These are phyloP conservation scores for Agrypnia vestita DNA, from an alignment of 1,140 invertebrate species.

Conservation along the genomic window DNA sequence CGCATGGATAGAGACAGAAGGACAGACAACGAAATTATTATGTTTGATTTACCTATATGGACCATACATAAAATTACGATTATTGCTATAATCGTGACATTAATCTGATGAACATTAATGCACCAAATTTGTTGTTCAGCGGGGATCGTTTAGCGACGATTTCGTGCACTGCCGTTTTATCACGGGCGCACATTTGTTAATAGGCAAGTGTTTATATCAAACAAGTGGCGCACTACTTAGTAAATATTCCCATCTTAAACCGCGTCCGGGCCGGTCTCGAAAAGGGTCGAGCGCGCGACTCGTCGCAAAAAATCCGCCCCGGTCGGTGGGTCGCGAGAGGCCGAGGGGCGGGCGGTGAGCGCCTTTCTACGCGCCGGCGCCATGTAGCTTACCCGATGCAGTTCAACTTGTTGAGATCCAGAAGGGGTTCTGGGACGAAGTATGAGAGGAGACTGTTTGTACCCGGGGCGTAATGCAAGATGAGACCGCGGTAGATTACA, in stretches of 20 bases:
- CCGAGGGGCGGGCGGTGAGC: no score
- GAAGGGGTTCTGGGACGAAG: conserved; percentile 23
- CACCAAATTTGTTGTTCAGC: conserved; percentile 15
- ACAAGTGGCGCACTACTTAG: conserved; percentile 50
- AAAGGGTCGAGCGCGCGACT: neutral
- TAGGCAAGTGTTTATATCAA: conserved; percentile 58
- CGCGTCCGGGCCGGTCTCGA: neutral
- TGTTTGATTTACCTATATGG: no score
- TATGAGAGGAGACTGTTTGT: conserved; percentile 28
- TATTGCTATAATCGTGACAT: conserved; percentile 4
- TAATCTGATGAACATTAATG: conserved; percentile 22
- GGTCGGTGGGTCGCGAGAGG: no score
- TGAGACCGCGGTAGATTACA: conserved; percentile 63
- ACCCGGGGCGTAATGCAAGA: conserved; percentile 57
- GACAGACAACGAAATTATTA: no score
- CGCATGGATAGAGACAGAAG: no score
- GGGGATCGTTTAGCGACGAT: conserved; percentile 16
- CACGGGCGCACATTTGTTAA: conserved; percentile 52
- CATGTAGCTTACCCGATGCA: neutral
- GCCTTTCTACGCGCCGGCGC: neutral
- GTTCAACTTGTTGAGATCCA: conserved; percentile 33
- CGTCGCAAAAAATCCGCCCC: no score
- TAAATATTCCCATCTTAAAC: conserved; percentile 54
- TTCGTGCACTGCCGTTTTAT: conserved; percentile 47
- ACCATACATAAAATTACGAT: neutral